Evolutionary conservation across 1,140 invertebrate genomes (phyloP).

Genomic region (Apocrypta bakeri): DNA sequence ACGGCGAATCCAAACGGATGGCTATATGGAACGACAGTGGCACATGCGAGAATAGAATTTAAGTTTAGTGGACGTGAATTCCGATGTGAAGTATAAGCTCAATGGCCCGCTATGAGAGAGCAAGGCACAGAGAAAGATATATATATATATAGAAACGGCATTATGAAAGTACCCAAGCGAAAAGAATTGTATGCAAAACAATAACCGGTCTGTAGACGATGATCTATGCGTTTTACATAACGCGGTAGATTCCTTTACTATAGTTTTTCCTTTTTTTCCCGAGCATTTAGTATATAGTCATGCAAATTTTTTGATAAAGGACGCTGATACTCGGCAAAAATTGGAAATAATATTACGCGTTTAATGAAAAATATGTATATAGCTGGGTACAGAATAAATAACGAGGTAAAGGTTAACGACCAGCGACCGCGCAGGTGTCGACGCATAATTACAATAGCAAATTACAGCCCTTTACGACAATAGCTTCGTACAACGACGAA

Average conservation of each 20-base stretch:
- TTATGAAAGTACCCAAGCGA: conserved; percentile 22
- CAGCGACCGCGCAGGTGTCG: conserved; percentile 28
- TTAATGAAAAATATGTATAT: background rate
- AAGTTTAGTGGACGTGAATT: conserved; percentile 37
- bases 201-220: background rate
- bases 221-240: conserved; percentile 20
- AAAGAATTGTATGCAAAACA: conserved; percentile 36
- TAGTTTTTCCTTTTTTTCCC: no score
- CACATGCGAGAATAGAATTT: conserved; percentile 19
- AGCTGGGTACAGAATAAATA: background rate
- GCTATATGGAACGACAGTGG: background rate
- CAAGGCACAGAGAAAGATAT: no score
- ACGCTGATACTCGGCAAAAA: no score
- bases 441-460: conserved; percentile 34
- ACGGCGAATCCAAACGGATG: conserved; percentile 15
- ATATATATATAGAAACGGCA: conserved; percentile 3
- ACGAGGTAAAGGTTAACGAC: background rate
- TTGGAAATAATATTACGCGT: no score
- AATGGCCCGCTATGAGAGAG: background rate
- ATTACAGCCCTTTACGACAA: conserved; percentile 31
- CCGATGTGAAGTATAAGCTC: background rate
- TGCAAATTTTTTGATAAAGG: background rate
- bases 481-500: no score
- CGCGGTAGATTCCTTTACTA: background rate
- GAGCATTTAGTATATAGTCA: background rate